phyloP scores from a whole-genome alignment of 2,888 invertebrate species.

The Margaritifera margaritifera region DNA sequence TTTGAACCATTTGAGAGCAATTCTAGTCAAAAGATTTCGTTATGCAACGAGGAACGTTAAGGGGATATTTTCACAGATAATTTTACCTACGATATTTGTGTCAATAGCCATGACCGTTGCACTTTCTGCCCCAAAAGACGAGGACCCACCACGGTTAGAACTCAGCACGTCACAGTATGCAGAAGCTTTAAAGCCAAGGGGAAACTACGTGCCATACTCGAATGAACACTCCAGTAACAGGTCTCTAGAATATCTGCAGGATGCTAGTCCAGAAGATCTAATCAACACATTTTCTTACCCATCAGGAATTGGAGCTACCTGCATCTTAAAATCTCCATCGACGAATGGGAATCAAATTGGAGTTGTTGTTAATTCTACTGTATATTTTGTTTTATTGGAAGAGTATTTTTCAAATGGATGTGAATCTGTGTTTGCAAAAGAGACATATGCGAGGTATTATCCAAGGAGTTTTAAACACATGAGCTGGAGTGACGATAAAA shows the following conservation, averaged over 20 bases:
- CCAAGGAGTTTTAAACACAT: no score
- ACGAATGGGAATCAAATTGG: no score
- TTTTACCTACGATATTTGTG: conserved; percentile 70
- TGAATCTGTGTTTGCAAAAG: no score
- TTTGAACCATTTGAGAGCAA: conserved; percentile 72
- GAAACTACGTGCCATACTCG: conserved; percentile 70
- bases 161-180: conserved; percentile 72
- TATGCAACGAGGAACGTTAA: conserved; percentile 73
- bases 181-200: conserved; percentile 71
- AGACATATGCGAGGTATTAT: no score
- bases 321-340: conserved; percentile 66
- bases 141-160: conserved; percentile 63
- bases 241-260: conserved; percentile 14
- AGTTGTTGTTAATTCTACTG: no score
- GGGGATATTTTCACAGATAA: conserved; percentile 72
- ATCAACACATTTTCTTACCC: conserved; percentile 68
- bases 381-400: no score
- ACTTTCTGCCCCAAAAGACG: conserved; percentile 64
- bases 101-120: conserved; percentile 72
- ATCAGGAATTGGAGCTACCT: conserved; percentile 73
- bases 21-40: conserved; percentile 72
- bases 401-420: no score
- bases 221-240: conserved; percentile 47
- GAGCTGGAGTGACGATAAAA: no score
- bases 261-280: conserved; percentile 55